Percentiles rank a stretch among this genome's conserved stretches.
Evolutionary conservation across 2,113 vertebrate genomes (phyloP).

Genomic region (Merops nubicus): DNA sequence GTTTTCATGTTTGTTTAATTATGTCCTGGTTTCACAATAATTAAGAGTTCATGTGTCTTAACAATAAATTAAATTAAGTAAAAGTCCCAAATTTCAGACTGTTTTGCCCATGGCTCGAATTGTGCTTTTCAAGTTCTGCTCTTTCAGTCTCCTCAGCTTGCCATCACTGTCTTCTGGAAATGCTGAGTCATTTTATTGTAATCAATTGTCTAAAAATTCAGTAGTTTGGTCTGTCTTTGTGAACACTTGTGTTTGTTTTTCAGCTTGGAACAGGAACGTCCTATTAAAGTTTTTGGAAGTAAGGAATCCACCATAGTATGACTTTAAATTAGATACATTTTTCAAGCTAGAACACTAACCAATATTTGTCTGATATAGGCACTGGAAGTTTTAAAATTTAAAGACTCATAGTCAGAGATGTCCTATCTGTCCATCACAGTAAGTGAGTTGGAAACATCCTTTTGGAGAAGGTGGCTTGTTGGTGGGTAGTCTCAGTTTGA

Average conservation of each 20-base stretch:
- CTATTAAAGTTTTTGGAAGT: not conserved
- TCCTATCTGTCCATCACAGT: not conserved
- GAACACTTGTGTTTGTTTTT: not conserved
- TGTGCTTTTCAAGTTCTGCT: not conserved
- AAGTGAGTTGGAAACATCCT: not conserved
- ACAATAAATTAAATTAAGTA: not conserved
- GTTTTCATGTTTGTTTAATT: not conserved
- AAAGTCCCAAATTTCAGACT: not conserved
- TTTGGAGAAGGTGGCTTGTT: not conserved
- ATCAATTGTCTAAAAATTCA: not conserved
- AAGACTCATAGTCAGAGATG: rapidly evolving
- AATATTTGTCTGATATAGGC: not conserved
- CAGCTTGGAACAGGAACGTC: not conserved
- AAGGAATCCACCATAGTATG: not conserved
- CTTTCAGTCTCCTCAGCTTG: not conserved
- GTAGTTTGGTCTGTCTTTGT: too few species aligned
- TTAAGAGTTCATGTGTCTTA: not conserved
- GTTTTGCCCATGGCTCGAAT: not conserved
- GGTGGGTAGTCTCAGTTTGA: not conserved
- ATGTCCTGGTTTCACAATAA: rapidly evolving
- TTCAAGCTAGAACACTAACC: not conserved
- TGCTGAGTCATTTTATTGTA: not conserved
- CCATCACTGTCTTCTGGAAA: not conserved
- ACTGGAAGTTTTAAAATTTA: not conserved
- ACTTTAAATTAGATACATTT: not conserved